phyloP scores from a whole-genome alignment of 2,888 invertebrate species.

The Rhogogaster chlorosoma region DNA sequence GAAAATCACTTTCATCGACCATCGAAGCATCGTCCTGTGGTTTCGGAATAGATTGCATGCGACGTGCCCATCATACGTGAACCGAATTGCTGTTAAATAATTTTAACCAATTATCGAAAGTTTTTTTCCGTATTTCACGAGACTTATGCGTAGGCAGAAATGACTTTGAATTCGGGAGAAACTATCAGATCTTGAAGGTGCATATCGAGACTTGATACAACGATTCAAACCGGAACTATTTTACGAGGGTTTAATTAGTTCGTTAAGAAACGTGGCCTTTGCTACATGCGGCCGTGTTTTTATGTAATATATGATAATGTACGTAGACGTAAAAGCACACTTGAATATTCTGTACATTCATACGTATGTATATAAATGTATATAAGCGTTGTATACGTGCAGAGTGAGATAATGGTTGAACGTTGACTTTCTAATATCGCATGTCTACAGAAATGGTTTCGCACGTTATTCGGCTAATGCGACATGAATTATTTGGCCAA shows the following conservation, averaged over 20 bases:
- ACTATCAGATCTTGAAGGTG: background rate
- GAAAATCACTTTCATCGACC: too few species aligned
- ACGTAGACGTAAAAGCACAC: background rate
- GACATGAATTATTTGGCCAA: background rate
- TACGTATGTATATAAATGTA: background rate
- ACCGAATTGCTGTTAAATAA: background rate
- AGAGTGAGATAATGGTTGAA: background rate
- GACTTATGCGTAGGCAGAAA: background rate
- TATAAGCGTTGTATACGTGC: background rate
- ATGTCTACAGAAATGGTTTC: conserved; percentile 14
- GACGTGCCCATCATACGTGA: too few species aligned
- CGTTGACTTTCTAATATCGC: conserved; percentile 50
- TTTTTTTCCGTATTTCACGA: background rate
- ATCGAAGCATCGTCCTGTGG: too few species aligned
- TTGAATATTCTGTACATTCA: background rate
- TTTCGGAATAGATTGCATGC: too few species aligned
- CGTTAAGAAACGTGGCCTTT: background rate
- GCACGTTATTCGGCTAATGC: background rate
- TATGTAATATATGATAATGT: background rate
- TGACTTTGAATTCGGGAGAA: background rate
- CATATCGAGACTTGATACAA: too few species aligned
- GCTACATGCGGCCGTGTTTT: background rate
- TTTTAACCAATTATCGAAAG: background rate
- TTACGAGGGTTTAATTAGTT: background rate
- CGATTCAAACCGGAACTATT: background rate